Evolutionary conservation across 2,113 vertebrate species (phyloP).

Genomic region (Oreotrochilus melanogaster): DNA sequence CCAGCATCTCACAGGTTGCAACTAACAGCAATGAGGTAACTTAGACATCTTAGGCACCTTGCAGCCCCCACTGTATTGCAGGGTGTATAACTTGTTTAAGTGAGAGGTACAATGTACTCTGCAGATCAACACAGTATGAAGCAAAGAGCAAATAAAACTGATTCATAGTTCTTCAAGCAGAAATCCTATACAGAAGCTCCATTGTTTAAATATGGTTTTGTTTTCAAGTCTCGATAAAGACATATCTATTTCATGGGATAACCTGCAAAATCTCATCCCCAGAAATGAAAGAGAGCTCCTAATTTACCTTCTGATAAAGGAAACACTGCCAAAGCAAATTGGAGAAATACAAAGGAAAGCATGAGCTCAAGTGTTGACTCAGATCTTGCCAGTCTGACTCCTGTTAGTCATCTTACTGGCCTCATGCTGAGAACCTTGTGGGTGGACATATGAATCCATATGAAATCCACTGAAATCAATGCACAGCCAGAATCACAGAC

Average conservation of each 20-base stretch:
- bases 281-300: background rate
- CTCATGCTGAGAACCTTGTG: background rate
- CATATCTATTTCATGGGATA: background rate
- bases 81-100: fast-evolving
- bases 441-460: background rate
- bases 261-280: background rate
- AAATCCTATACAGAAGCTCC: background rate
- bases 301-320: background rate
- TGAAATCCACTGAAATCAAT: background rate
- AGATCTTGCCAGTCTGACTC: background rate
- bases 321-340: background rate
- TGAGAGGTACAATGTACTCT: background rate
- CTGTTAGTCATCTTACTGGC: constrained; percentile 32
- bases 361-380: constrained; percentile 32
- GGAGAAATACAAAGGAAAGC: background rate
- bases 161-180: background rate
- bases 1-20: background rate
- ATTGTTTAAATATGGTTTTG: background rate
- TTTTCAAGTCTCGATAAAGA: background rate
- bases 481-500: background rate
- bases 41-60: background rate
- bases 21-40: background rate
- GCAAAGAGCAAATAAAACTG: background rate
- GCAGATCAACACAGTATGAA: background rate
- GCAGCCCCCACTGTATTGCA: background rate